Base-by-base conservation (phyloP, 2,888 invertebrate genomes). In the Synanthedon myopaeformis region DNA sequence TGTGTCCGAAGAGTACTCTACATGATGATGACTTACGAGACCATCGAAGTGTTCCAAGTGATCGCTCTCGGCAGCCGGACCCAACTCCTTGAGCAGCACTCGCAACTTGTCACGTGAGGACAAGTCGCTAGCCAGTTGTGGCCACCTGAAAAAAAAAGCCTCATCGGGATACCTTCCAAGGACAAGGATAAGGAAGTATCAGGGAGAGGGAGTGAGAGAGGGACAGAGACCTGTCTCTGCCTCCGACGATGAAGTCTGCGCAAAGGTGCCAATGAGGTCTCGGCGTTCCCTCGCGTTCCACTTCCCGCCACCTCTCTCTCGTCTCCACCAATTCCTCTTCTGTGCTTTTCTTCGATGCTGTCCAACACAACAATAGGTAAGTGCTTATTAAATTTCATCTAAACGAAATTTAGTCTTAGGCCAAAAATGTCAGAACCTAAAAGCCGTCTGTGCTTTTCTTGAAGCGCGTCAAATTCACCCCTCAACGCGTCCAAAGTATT, bases 251-350 rank as follows among this genome's bases (percentile, higher is more conserved):
- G 62, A 82, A 87, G 64, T 89, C 88, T 0, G 81, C 88, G 56
- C 88, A 88, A 28, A 85, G 65, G 12, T 82, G 82, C 88, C 88
- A 89, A 23, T 76, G 80, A 49, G 88, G 89, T 0, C 89, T 75
- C 13, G 89, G 89, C 1, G 88, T 87, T 48, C 88, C 88, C 0
- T 82, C 79, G 2, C 87, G 74, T 60, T 88, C 87, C 59, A 88
- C 58, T 56, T 88, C 87, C 0, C 74, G 65, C 59, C 83, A 84
- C 0, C 78, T 70, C 57, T 88, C 89, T 55, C 76, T 84, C n/a
- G 66, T 66, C 53, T 87, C 87, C 3, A 66, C 60, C 11, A 86
- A 57, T 58, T 88, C 87, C 53, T 82, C 84, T 52, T 84, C 81
- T 2, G 76, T 23, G 3, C 60, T 64, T 51, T 74, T 74, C 61